Percentiles rank a stretch among this genome's conserved stretches.
phyloP scores from a whole-genome alignment of 2,797 vertebrate species.

The Phaenicophaeus curvirostris region DNA sequence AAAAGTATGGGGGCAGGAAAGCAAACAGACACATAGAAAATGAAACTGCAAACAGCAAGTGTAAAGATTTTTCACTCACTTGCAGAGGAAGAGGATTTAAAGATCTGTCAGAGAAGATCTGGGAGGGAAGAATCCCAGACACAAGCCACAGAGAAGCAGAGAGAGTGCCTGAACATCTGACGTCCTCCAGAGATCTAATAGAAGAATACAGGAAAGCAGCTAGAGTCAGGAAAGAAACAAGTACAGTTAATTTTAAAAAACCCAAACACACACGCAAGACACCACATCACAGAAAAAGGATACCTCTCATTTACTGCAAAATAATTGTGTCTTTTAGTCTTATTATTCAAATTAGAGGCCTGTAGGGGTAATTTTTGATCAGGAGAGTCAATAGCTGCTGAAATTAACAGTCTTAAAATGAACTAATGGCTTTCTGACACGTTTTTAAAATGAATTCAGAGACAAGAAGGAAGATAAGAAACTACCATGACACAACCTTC shows the following conservation, averaged over 20 bases:
- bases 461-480: not conserved
- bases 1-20: not conserved
- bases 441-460: not conserved
- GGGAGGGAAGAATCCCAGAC: not conserved
- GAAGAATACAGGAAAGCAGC: conserved; percentile 26
- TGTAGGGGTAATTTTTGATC: not conserved
- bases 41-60: not conserved
- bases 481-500: not conserved
- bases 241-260: not conserved
- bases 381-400: not conserved
- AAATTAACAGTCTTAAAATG: not conserved
- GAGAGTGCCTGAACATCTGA: not conserved
- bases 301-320: not conserved
- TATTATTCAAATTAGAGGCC: not conserved
- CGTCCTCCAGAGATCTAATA: conserved; percentile 31
- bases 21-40: not conserved
- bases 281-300: not conserved
- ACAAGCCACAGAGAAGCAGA: conserved; percentile 14
- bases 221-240: not conserved
- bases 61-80: conserved; percentile 52
- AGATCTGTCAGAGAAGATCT: conserved; percentile 36
- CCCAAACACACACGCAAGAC: not conserved
- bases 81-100: conserved; percentile 46
- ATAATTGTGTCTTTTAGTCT: not conserved
- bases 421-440: not conserved